Evolutionary conservation across 2,888 invertebrate species (phyloP), one percentile per base, ranked within the genome.

Genomic region (Mycalesis mineus): DNA sequence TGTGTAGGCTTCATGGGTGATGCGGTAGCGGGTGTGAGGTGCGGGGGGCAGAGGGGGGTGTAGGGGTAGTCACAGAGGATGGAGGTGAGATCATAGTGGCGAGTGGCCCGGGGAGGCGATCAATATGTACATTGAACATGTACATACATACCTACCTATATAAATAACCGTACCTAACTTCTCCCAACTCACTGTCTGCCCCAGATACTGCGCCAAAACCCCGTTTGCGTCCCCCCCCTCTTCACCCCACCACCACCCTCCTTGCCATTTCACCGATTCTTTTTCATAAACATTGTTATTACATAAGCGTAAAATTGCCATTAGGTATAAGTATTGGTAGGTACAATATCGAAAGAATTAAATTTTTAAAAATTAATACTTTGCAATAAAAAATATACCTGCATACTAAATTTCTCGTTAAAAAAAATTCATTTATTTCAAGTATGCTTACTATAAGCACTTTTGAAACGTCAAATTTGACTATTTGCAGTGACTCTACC

Each of bases 41-140:
- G 70, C 75, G 71, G 65, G 73, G 76, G 70, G 63, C 69, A 75
- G 70, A 64, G 70, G 76, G 71, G 65, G 73, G 76, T 69, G 63
- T 68, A 75, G 71, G 65, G 75, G 76, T 77, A 77, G 80, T 77
- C 80, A 83, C 82, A 82, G 82, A 81, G 85, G 86, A 86, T 86
- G 87, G 88, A 88, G 88, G 88, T 89, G 88, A 88, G 87, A 87
- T 88, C 88, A 88, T 88, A 89, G 88, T 88, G 88, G 88, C 87
- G 88, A 88, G 88, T 87, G 84, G 84, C 86, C 81, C 77, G 86
- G 88, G 85, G 85, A 84, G 85, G 81, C 88, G 88, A 89, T 89
- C 88, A 87, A 89, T 89, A 88, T 88, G 88, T 88, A 88, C 88
- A 88, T 88, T 88, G 86, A 88, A 84, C 87, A 82, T 87, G 22